Evolutionary conservation across 2,113 vertebrate genomes (phyloP), one percentile per base, ranked within the genome.

Genomic region (Noturus placidus): DNA sequence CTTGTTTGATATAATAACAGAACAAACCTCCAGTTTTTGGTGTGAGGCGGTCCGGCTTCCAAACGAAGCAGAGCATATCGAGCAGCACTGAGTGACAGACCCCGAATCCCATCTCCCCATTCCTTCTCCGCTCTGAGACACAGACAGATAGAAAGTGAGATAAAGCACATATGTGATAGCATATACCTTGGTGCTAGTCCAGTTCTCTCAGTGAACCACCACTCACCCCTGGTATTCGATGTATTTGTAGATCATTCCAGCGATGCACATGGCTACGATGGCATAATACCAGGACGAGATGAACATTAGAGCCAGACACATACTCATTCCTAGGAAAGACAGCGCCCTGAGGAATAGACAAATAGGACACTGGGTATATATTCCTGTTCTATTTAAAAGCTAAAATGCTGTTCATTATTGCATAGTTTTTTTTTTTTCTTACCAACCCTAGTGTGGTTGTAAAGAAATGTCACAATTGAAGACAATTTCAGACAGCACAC

Each of bases 231-330:
- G 98, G 90, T 98, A 99, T 88, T 99, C 98, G 38, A 99, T 99
- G 94, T 99, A 99, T 92, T 99, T 99, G 95, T 99, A 99, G 94
- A 99, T 99, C 97, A 99, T 98, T 91, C 98, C 97, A 27, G 98
- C 98, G n/a, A 99, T 99, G 25, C 96, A 95, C 97, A 99, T 99
- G 85, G 98, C 98, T 38, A 98, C 97, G 85, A 99, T 96, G 50
- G 98, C 98, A 2, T 99, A 99, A 92, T 99, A 99, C 98, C 98
- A 99, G 84, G 98, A 99, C 0, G 98, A 99, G 92, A 99, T 97
- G 92, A 99, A 99, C 98, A 99, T 99, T 69, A 99, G 95, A 5
- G 98, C 97, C 91, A 99, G 92, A 91, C 98, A 99, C 93, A 99
- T 98, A 89, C 97, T 99, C 98, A 99, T 99, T 59, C 98, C 98